A percentile compares a stretch with the other conserved stretches of the same genome.
phyloP scores from a whole-genome alignment of 2,797 vertebrate genomes.

The Ctenosaura bakeri region DNA sequence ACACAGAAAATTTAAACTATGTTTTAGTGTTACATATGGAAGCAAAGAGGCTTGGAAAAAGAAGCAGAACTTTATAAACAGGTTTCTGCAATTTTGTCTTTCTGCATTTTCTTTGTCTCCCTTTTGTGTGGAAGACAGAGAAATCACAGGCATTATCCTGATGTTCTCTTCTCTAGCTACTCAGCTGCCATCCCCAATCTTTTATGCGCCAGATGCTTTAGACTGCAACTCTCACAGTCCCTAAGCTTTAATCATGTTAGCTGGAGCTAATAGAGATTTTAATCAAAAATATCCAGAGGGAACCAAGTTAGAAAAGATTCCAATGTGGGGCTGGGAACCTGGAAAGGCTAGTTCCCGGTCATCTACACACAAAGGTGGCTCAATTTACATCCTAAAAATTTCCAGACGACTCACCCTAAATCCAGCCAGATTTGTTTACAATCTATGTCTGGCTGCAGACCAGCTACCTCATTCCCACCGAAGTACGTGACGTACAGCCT shows the following conservation, averaged over 20 bases:
- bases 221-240: background rate
- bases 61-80: background rate
- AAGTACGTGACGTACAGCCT: conserved; percentile 98
- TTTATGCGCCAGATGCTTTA: background rate
- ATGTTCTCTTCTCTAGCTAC: background rate
- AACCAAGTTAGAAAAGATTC: background rate
- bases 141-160: background rate
- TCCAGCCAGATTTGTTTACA: conserved; percentile 98
- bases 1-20: background rate
- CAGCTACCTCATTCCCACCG: conserved; percentile 89
- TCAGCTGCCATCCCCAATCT: background rate
- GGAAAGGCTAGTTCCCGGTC: background rate
- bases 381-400: background rate
- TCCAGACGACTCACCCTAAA: conserved; percentile 87
- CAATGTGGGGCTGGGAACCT: background rate
- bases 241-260: background rate
- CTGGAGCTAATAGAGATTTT: background rate
- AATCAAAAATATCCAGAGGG: background rate
- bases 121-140: background rate
- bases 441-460: conserved; percentile 94
- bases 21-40: background rate
- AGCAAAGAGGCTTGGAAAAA: background rate
- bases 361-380: background rate
- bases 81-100: too few relatives aligned
- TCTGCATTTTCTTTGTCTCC: background rate